Conservation (phyloP, 2,888 invertebrate species). For the Chymomyza amoena region DNA sequence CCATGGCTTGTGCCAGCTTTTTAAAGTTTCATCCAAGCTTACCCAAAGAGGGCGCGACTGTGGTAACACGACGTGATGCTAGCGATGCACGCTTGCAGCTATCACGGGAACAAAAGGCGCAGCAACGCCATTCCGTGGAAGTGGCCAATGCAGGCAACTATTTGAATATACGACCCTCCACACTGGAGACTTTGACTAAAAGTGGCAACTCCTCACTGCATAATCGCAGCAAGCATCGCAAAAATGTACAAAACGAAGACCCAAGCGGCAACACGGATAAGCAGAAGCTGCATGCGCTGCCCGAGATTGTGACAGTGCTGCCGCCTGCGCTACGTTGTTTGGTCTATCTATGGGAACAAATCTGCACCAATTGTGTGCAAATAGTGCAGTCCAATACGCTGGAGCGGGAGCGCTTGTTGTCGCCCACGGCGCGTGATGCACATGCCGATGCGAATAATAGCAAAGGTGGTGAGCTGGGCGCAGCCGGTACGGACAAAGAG, state of each 20-base stretch:
- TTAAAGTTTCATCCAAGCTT: slow-evolving; percentile 94
- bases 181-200: slow-evolving; percentile 86
- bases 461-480: slow-evolving; percentile 47
- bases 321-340: slow-evolving; percentile 93
- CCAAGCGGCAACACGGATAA: slow-evolving; percentile 55
- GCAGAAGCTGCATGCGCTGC: slow-evolving; percentile 76
- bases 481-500: slow-evolving; percentile 67
- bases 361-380: slow-evolving; percentile 84
- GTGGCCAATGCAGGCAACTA: slow-evolving; percentile 87
- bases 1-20: slow-evolving; percentile 98
- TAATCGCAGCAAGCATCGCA: slow-evolving; percentile 84
- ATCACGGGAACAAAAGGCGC: slow-evolving; percentile 82
- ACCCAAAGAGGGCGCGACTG: slow-evolving; percentile 88
- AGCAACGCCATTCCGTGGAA: slow-evolving; percentile 93
- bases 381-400: slow-evolving; percentile 79
- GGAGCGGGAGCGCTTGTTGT: slow-evolving; percentile 70
- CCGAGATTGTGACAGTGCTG: slow-evolving; percentile 84
- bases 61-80: slow-evolving; percentile 83
- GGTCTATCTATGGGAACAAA: slow-evolving; percentile 94
- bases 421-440: slow-evolving; percentile 51
- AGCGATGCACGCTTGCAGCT: slow-evolving; percentile 71
- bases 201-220: slow-evolving; percentile 89
- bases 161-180: slow-evolving; percentile 88
- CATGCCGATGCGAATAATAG: slow-evolving; percentile 36
- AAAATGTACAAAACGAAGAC: slow-evolving; percentile 60